Evolutionary conservation across 2,888 invertebrate genomes (phyloP).

Genomic region (Oxyteleia sp.): DNA sequence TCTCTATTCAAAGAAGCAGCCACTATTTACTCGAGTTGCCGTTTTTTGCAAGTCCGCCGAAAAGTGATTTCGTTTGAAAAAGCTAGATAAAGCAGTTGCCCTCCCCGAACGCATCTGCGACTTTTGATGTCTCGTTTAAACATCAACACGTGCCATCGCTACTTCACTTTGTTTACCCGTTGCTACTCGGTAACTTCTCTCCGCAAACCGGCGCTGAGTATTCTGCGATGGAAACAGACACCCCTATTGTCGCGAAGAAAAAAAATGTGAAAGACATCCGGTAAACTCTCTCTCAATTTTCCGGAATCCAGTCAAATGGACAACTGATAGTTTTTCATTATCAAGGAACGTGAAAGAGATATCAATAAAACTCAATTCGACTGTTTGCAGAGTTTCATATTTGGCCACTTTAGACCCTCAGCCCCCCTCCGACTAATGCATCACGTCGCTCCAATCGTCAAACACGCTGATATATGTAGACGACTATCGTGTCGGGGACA

Average conservation of each 20-base stretch:
- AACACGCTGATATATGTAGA: constrained; percentile 76
- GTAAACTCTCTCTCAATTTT: too few species aligned
- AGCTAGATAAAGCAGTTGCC: constrained; percentile 59
- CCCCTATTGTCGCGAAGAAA: constrained; percentile 1
- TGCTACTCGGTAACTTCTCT: constrained; percentile 78
- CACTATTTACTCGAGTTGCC: constrained; percentile 38
- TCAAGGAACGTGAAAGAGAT: constrained; percentile 19
- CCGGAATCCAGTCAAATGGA: background rate
- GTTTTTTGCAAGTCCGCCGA: constrained; percentile 35
- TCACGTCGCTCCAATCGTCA: constrained; percentile 79
- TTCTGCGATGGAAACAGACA: constrained; percentile 11
- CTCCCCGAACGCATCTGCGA: constrained; percentile 75
- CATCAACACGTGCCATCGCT: constrained; percentile 85
- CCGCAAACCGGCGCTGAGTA: constrained; percentile 74
- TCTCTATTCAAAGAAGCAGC: constrained; percentile 35
- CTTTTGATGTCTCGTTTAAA: constrained; percentile 87
- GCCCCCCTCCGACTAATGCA: constrained; percentile 81
- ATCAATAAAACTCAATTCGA: constrained; percentile 35
- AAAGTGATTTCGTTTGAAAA: constrained; percentile 66
- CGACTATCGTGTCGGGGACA: constrained; percentile 76
- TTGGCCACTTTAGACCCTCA: constrained; percentile 83
- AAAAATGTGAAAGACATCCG: too few species aligned
- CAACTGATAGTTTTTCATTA: constrained; percentile 38
- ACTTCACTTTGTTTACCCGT: constrained; percentile 85
- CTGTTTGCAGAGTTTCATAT: constrained; percentile 82